phyloP scores from a whole-genome alignment of 2,888 invertebrate species.

The Netelia fuscicornis region DNA sequence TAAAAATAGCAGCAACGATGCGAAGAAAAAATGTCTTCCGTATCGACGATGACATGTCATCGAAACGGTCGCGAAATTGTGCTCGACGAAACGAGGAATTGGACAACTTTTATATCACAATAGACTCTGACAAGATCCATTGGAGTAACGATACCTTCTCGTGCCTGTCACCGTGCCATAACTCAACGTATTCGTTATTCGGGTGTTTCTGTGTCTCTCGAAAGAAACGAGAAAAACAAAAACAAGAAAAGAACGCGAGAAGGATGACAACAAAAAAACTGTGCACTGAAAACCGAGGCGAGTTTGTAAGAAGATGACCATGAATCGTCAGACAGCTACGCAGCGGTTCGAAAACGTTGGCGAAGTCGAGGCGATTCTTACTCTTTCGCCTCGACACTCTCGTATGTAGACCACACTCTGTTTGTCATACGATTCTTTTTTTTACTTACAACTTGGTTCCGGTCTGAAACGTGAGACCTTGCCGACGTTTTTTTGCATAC shows the following conservation, averaged over 20 bases:
- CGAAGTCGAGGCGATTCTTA: conserved; percentile 23
- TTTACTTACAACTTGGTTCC: conserved; percentile 44
- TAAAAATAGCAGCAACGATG: conserved; percentile 12
- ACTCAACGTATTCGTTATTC: conserved; percentile 38
- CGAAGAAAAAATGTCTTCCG: conserved; percentile 26
- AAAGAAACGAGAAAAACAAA: conserved; percentile 27
- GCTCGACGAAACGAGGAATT: background rate
- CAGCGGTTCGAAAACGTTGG: conserved; percentile 39
- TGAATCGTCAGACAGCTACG: conserved; percentile 46
- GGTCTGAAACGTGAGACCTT: conserved; percentile 57
- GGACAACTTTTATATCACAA: conserved; percentile 14
- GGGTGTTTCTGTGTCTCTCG: conserved; percentile 20
- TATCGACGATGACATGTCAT: conserved; percentile 60
- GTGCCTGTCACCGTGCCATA: conserved; percentile 22
- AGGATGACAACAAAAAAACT: conserved; percentile 4
- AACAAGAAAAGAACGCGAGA: conserved; percentile 40
- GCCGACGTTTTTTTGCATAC: conserved; percentile 9
- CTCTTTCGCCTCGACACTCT: conserved; percentile 34
- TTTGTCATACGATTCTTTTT: background rate
- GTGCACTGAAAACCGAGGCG: conserved; percentile 25
- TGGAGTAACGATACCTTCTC: conserved; percentile 7
- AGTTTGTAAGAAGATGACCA: conserved; percentile 50
- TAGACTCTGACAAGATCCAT: conserved; percentile 8
- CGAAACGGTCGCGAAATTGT: conserved; percentile 10
- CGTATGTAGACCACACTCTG: conserved; percentile 31